Percentiles rank a stretch among this genome's conserved stretches.
phyloP scores from a whole-genome alignment of 2,888 invertebrate genomes.

The Isotomurus palustris region DNA sequence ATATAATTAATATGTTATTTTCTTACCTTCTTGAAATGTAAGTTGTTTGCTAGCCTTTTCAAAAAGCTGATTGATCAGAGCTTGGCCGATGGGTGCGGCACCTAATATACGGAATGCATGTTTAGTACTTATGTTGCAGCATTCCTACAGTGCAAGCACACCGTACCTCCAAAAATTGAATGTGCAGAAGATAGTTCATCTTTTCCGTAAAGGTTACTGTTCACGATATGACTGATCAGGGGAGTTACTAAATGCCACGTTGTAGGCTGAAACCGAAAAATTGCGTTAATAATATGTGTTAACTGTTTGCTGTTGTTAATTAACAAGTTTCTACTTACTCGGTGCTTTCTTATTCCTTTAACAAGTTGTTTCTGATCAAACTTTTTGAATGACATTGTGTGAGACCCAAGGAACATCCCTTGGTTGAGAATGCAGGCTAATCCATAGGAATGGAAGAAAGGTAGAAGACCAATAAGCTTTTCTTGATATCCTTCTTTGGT shows the following conservation, averaged over 20 bases:
- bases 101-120: not conserved
- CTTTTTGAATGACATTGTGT: constrained; percentile 32
- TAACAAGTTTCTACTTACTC: constrained; percentile 18
- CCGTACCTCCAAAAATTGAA: constrained; percentile 18
- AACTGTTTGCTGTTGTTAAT: not conserved
- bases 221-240: constrained; percentile 21
- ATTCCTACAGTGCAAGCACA: not conserved
- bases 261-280: constrained; percentile 15
- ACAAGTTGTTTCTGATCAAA: constrained; percentile 37
- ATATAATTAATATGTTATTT: not conserved
- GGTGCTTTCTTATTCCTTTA: constrained; percentile 31
- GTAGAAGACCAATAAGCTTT: constrained; percentile 36
- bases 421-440: constrained; percentile 23
- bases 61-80: constrained; percentile 17
- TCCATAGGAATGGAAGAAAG: constrained; percentile 43
- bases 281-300: too few relatives aligned
- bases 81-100: constrained; percentile 21
- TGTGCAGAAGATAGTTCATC: constrained; percentile 18
- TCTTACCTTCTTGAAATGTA: constrained; percentile 29
- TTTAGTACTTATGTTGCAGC: not conserved
- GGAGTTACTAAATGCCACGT: constrained; percentile 30
- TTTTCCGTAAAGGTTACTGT: constrained; percentile 18
- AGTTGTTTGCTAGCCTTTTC: constrained; percentile 28
- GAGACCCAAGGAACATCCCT: constrained; percentile 22
- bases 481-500: constrained; percentile 22